Evolutionary conservation across 2,113 vertebrate genomes (phyloP), one percentile per base, ranked within the genome.

Genomic region (Axis porcinus): DNA sequence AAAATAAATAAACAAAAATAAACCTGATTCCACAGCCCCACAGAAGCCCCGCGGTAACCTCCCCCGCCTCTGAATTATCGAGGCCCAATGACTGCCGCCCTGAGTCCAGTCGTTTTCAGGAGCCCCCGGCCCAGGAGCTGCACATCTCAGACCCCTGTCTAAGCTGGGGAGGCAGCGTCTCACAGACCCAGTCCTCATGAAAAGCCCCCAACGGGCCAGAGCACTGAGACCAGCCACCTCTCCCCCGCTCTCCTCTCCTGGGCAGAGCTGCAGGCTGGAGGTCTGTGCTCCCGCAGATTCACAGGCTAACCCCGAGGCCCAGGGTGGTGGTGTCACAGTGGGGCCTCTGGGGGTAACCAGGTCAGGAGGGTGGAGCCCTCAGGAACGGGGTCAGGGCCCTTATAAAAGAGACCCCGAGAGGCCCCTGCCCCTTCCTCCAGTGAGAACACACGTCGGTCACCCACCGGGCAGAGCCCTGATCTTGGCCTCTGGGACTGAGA

Each of bases 1-100:
- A 21, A 36, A 36, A 70, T 70, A 70, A 70, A 70, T 40, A 70
- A 40, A 23, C 5, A 40, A 40, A 70, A 70, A 23, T 40, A 12
- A 70, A 40, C n/a, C 67, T 70, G 19, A 78, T 47, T 28, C 43
- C 74, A 45, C 0, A 7, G 74, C 40, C 40, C 25, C 14, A 27
- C 3, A 45, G 74, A 45, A 28, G 74, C 74, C 74, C 74, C 0
- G 2, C 2, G 14, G 3, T 45, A 78, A 45, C 74, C 13, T 45
- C 43, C 2, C 45, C 43, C 25, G 0, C 0, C 74, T 27, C 43
- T 16, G 25, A 28, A 16, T 28, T 45, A 28, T 28, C 1, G 0
- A 47, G 14, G 43, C 25, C 74, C 43, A 47, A 1, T 45, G 43
- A 45, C 43, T 78, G 43, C 43, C 2, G 1, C 3, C 43, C 74